These are phyloP conservation scores for Malurus splendens DNA, from an alignment of 2,797 vertebrate genomes.

Conservation along the genomic window DNA sequence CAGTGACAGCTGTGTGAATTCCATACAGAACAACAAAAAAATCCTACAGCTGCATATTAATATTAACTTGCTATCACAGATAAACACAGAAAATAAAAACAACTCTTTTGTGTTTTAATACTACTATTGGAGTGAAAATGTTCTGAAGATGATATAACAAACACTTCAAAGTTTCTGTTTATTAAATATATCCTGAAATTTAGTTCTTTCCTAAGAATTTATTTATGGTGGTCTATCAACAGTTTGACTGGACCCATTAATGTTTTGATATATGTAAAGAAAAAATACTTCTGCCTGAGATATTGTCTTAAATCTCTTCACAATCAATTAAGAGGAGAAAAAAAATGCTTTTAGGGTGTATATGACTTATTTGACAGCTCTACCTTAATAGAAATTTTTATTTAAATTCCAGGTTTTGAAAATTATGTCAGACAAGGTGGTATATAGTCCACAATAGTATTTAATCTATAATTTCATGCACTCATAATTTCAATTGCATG, in stretches of 20 bases:
- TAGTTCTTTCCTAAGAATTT: not conserved
- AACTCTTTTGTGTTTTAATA: not conserved
- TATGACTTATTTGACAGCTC: not conserved
- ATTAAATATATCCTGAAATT: not conserved
- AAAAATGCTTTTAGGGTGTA: fast-evolving
- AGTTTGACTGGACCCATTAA: not conserved
- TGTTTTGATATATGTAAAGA: not conserved
- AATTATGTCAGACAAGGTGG: not conserved
- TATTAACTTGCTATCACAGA: not conserved
- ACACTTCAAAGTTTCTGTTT: not conserved
- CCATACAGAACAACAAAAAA: not conserved
- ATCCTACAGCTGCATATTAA: not conserved
- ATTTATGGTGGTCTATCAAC: not conserved
- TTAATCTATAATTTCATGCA: not conserved
- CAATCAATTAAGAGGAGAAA: not conserved
- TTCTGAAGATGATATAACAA: not conserved
- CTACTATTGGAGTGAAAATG: fast-evolving
- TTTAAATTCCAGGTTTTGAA: not conserved
- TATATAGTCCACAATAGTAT: not conserved
- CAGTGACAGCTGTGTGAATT: not conserved
- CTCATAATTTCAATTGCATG: not conserved
- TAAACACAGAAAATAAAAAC: not conserved
- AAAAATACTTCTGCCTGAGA: not conserved
- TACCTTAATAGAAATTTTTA: not conserved
- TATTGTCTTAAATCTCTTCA: not conserved